Evolutionary conservation across 2,797 vertebrate species (phyloP), one percentile per base, ranked within the genome.

Genomic region (Sphenopsis melanotis): DNA sequence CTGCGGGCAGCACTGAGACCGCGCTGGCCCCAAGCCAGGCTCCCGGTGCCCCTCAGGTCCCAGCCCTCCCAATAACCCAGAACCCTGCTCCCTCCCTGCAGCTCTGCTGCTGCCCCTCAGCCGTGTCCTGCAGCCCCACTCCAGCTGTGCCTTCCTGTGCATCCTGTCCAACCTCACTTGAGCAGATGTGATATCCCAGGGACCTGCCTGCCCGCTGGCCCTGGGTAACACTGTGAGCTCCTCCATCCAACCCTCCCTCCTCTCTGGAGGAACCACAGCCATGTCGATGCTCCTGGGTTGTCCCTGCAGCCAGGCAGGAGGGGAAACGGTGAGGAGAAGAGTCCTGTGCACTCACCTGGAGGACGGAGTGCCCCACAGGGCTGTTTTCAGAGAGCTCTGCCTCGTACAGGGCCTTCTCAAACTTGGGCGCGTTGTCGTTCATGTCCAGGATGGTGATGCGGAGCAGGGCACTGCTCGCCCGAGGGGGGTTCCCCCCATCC

Each of bases 341-440:
- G n/a, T 20, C 11, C 27, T 11, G 1, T 0, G 0, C 18, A 41
- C 98, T 98, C 72, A 99, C 99, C 99, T 99, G 99, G 61, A 99
- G 98, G 74, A 99, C 98, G 0, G 99, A 99, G 97, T 99, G 99
- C n/a, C 99, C 99, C 60, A 98, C 96, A 0, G 98, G 99, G 90
- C 99, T 99, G 97, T 99, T 99, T 97, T 99, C 99, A 0, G 98
- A 98, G 29, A 99, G 98, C 50, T 99, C 99, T 0, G 99, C 98
- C 71, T 99, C 99, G 0, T 99, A 99, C 87, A 98, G 96, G 11
- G 91, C 98, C 87, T 98, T 98, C 97, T 99, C 99, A 0, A 99
- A 99, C 95, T 99, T 99, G 42, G 99, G 99, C 0, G 98, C 97
- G 0, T 99, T 99, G 98, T 99, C 99, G 2, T 99, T 99, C 98